phyloP scores from a whole-genome alignment of 2,113 vertebrate species.

The Cololabis saira region DNA sequence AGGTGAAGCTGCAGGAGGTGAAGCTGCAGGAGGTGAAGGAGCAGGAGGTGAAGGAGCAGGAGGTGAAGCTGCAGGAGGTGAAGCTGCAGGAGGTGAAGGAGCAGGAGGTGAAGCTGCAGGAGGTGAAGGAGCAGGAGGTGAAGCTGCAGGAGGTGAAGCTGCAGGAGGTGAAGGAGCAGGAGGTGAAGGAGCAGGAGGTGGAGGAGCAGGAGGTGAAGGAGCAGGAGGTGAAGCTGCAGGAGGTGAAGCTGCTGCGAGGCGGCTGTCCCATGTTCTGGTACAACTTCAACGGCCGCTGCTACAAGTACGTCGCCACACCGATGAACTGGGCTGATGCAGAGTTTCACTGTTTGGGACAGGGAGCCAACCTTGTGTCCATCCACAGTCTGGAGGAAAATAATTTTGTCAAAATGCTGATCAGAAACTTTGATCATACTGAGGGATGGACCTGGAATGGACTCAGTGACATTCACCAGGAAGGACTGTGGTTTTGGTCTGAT shows the following conservation, averaged over 20 bases:
- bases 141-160: background rate
- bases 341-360: slow-evolving; percentile 10
- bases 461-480: background rate
- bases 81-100: too few species aligned
- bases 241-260: background rate
- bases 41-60: too few species aligned
- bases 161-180: background rate
- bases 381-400: background rate
- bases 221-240: background rate
- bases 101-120: background rate
- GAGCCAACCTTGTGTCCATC: slow-evolving; percentile 54
- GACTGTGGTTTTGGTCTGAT: slow-evolving; percentile 42
- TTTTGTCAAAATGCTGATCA: slow-evolving; percentile 12
- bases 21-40: too few species aligned
- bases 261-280: slow-evolving; percentile 33
- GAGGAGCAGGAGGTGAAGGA: too few species aligned
- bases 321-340: slow-evolving; percentile 41
- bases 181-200: background rate
- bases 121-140: too few species aligned
- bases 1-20: background rate
- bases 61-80: background rate
- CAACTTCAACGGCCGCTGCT: slow-evolving; percentile 26
- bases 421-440: background rate
- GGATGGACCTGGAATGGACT: background rate
- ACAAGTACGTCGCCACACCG: background rate